These are phyloP conservation scores for Meandrusa payeni DNA, from an alignment of 2,888 invertebrate genomes.

Conservation along the genomic window DNA sequence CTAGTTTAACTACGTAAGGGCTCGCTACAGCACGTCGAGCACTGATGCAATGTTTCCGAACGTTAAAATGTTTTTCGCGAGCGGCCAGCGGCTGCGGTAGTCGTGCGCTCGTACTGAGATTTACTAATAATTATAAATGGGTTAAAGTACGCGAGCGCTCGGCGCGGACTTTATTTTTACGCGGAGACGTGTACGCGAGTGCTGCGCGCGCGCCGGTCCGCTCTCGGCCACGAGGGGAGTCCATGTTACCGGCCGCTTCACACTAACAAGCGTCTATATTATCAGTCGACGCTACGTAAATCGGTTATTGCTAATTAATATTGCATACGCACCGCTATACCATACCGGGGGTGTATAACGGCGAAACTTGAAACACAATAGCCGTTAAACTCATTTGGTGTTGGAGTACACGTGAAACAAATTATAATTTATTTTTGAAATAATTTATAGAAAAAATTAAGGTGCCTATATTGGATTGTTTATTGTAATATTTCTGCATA, in stretches of 20 bases:
- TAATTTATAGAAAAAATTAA: too few relatives aligned
- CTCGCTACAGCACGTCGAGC: constrained; percentile 41
- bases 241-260: constrained; percentile 50
- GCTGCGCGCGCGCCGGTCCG: constrained; percentile 58
- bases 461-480: too few relatives aligned
- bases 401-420: constrained; percentile 42
- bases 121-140: constrained; percentile 80
- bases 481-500: too few relatives aligned
- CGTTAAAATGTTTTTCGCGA: constrained; percentile 63
- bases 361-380: constrained; percentile 62
- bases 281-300: constrained; percentile 64
- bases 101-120: constrained; percentile 74
- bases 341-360: constrained; percentile 69
- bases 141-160: constrained; percentile 75
- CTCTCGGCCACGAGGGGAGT: constrained; percentile 61
- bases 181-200: constrained; percentile 73
- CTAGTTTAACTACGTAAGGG: constrained; percentile 50
- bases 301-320: constrained; percentile 69
- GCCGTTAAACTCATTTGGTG: constrained; percentile 50
- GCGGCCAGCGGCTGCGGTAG: constrained; percentile 66
- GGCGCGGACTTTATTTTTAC: constrained; percentile 78
- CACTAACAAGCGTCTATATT: constrained; percentile 56
- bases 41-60: constrained; percentile 52
- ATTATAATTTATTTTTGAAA: constrained; percentile 33
- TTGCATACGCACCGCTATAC: constrained; percentile 60